These are phyloP conservation scores for Lophura swinhoii DNA, from an alignment of 2,797 vertebrate species.

Conservation along the genomic window DNA sequence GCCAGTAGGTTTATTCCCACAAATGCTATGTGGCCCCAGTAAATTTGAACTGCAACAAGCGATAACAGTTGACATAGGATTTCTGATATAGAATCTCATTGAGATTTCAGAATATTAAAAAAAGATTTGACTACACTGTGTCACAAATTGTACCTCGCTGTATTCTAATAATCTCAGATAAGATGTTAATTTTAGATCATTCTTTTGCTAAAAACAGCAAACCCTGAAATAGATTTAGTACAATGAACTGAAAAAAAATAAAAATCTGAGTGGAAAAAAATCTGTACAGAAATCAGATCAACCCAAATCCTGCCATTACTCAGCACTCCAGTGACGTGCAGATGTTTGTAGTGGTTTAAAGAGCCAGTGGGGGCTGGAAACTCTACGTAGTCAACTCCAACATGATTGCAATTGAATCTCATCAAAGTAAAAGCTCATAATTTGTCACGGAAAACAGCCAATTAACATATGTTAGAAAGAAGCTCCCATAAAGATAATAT, in stretches of 20 bases:
- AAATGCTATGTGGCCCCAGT: background rate
- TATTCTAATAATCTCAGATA: constrained; percentile 75
- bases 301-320: constrained; percentile 91
- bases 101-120: constrained; percentile 49
- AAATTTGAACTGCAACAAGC: background rate
- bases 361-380: constrained; percentile 90
- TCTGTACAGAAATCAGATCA: constrained; percentile 81
- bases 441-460: constrained; percentile 99
- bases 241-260: constrained; percentile 79
- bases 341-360: constrained; percentile 92
- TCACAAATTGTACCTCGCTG: constrained; percentile 68
- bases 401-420: constrained; percentile 96
- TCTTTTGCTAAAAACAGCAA: constrained; percentile 80
- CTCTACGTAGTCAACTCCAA: constrained; percentile 87
- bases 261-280: constrained; percentile 47
- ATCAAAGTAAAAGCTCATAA: constrained; percentile 98
- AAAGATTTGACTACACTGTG: constrained; percentile 14
- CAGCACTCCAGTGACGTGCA: constrained; percentile 87
- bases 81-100: background rate
- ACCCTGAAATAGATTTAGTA: constrained; percentile 76
- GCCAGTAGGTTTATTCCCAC: background rate
- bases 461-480: constrained; percentile 98
- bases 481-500: constrained; percentile 91
- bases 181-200: constrained; percentile 80
- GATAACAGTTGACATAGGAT: background rate